Conservation (phyloP, 2,113 vertebrate species). For the Aldabrachelys gigantea region DNA sequence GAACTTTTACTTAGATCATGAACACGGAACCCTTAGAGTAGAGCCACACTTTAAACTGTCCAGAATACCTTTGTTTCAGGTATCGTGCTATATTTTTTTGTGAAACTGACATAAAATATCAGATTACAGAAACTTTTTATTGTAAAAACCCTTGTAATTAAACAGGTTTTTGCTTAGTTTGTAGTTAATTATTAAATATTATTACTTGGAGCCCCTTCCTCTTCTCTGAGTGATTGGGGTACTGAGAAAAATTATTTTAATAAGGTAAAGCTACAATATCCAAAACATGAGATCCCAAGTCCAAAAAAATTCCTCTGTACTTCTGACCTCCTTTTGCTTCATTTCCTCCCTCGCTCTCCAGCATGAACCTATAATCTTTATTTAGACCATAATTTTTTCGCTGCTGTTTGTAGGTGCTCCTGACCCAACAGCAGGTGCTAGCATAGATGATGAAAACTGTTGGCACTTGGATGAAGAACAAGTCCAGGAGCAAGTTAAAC, state of each 20-base stretch:
- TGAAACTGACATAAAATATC: background rate
- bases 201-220: background rate
- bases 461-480: slow-evolving; percentile 99
- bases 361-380: background rate
- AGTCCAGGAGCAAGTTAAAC: slow-evolving; percentile 97
- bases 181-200: background rate
- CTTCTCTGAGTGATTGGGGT: background rate
- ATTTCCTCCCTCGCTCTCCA: background rate
- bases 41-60: background rate
- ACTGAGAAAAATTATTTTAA: background rate
- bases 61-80: background rate
- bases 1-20: background rate
- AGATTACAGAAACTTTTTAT: background rate
- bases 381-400: slow-evolving; percentile 26
- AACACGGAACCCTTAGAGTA: background rate
- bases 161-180: background rate
- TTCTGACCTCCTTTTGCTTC: background rate
- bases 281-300: background rate
- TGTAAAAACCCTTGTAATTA: background rate
- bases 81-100: background rate
- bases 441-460: slow-evolving; percentile 97
- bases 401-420: slow-evolving; percentile 89
- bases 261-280: background rate
- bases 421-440: slow-evolving; percentile 96
- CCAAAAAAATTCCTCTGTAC: background rate